A percentile compares a stretch with the other conserved stretches of the same genome.
Conservation (phyloP, 1,140 invertebrate species). For the Amyelois transitella region DNA sequence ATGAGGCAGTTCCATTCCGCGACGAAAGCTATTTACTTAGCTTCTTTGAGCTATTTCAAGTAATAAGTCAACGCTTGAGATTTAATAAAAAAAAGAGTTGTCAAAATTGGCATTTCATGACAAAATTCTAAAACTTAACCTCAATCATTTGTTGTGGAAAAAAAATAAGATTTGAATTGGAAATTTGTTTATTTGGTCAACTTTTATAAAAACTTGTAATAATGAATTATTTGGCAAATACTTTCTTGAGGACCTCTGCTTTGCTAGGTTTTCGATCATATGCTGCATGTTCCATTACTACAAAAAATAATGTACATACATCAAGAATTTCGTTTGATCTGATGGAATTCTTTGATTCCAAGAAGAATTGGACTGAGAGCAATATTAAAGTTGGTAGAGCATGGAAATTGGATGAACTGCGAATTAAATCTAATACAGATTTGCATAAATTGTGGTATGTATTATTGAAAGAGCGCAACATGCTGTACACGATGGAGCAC, state of each 20-base stretch:
- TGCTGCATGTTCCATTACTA: slow-evolving; percentile 4
- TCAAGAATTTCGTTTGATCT: slow-evolving; percentile 69
- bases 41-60: too few relatives aligned
- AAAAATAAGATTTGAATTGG: too few relatives aligned
- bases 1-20: too few relatives aligned
- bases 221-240: neutral
- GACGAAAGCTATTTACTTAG: too few relatives aligned
- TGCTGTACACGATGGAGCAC: slow-evolving; percentile 97
- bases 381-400: slow-evolving; percentile 89
- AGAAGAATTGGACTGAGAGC: slow-evolving; percentile 88
- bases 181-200: too few relatives aligned
- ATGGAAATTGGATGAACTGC: slow-evolving; percentile 93
- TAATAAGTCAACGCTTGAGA: too few relatives aligned
- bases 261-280: slow-evolving; percentile 18
- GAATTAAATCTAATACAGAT: slow-evolving; percentile 96
- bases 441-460: slow-evolving; percentile 99
- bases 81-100: too few relatives aligned
- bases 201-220: too few relatives aligned
- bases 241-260: slow-evolving; percentile 14
- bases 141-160: too few relatives aligned
- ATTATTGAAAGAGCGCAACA: slow-evolving; percentile 96
- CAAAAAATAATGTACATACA: slow-evolving; percentile 52
- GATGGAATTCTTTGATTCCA: slow-evolving; percentile 95
- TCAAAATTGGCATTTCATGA: too few relatives aligned
- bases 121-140: too few relatives aligned